Evolutionary conservation across 2,113 vertebrate genomes (phyloP).

Genomic region (Hydrolagus affinis): DNA sequence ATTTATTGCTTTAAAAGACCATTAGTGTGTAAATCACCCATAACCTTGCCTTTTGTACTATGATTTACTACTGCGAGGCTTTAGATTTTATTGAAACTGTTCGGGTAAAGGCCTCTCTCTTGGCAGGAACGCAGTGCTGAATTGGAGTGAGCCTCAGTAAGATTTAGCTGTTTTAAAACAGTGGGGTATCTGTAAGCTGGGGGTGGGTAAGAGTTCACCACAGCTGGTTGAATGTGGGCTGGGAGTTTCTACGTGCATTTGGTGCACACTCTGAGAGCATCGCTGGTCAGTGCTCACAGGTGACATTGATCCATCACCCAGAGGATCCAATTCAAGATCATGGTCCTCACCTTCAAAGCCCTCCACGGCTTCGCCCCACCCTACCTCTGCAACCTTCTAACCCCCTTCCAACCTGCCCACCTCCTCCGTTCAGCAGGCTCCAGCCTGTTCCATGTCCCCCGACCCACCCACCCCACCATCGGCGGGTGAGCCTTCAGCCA

Average conservation of each 20-base stretch:
- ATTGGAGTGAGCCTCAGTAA: slow-evolving; percentile 15
- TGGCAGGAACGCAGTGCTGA: slow-evolving; percentile 42
- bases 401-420: no score
- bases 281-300: not conserved
- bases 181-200: slow-evolving; percentile 26
- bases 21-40: slow-evolving; percentile 58
- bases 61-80: slow-evolving; percentile 53
- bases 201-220: not conserved
- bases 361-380: no score
- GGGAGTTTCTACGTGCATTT: not conserved
- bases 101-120: slow-evolving; percentile 34
- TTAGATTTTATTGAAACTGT: slow-evolving; percentile 48
- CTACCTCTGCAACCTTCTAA: no score
- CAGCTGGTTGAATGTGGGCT: not conserved
- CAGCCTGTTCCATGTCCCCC: no score
- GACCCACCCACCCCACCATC: no score
- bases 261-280: not conserved
- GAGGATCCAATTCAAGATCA: no score
- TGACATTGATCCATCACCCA: no score
- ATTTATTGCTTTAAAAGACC: slow-evolving; percentile 60
- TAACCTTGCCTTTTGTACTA: slow-evolving; percentile 60
- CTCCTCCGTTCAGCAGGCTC: no score
- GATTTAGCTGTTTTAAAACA: slow-evolving; percentile 33
- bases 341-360: no score
- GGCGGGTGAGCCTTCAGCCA: no score